These are phyloP conservation scores for Magallana ariakensis DNA, from an alignment of 1,140 invertebrate genomes.

Conservation along the genomic window DNA sequence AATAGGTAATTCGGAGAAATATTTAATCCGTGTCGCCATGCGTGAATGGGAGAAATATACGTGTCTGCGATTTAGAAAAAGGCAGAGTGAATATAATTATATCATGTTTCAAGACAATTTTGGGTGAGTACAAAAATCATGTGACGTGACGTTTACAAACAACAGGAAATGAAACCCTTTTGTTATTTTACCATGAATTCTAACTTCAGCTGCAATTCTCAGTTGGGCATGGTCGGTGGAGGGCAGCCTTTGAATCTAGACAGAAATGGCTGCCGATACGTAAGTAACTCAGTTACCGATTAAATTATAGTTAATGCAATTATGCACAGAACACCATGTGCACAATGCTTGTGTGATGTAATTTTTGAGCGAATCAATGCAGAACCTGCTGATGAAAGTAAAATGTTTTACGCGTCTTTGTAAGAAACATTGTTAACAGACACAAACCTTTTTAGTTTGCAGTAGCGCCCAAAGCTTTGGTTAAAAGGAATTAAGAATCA, in stretches of 20 bases:
- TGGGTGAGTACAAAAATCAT: constrained; percentile 60
- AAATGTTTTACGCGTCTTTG: neutral
- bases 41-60: constrained; percentile 69
- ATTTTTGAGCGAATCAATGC: neutral
- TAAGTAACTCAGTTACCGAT: constrained; percentile 47
- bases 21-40: constrained; percentile 58
- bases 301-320: neutral
- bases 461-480: too few relatives aligned
- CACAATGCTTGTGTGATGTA: neutral
- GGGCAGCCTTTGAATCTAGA: constrained; percentile 63
- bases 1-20: constrained; percentile 43
- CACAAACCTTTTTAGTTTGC: too few relatives aligned
- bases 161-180: neutral
- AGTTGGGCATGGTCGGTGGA: constrained; percentile 65
- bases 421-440: too few relatives aligned
- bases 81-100: constrained; percentile 49
- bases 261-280: constrained; percentile 63
- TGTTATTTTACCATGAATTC: too few relatives aligned
- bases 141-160: too few relatives aligned
- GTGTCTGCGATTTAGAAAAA: constrained; percentile 61
- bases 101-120: constrained; percentile 63
- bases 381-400: neutral
- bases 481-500: too few relatives aligned
- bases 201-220: constrained; percentile 66
- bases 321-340: neutral